phyloP scores from a whole-genome alignment of 35 echinoderm and acorn worm species.

The Lytechinus variegatus region DNA sequence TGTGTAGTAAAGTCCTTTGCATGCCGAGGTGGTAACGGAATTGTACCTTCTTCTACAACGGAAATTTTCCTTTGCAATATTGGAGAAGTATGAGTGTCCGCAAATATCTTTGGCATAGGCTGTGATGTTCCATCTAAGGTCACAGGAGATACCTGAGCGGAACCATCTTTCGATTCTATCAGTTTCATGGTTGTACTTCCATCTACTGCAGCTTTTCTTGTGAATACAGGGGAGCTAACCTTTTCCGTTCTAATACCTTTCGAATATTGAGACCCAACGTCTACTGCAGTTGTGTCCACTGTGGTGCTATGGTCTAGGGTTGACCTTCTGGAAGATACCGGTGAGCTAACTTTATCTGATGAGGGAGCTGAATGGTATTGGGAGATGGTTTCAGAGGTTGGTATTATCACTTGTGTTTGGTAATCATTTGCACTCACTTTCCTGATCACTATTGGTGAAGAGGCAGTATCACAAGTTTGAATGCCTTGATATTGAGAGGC shows the following conservation, averaged over 20 bases:
- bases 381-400: background rate
- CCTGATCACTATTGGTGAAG: background rate
- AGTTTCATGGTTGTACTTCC: background rate
- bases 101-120: background rate
- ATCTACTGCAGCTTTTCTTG: background rate
- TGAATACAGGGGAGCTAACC: constrained; percentile 5
- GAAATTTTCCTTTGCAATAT: background rate
- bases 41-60: background rate
- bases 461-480: background rate
- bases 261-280: background rate
- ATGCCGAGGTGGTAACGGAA: background rate
- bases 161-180: background rate
- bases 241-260: background rate
- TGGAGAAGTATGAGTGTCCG: background rate
- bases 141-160: constrained; percentile 50
- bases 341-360: background rate
- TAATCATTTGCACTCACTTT: background rate
- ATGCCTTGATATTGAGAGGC: background rate
- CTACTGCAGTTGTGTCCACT: background rate
- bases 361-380: background rate
- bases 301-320: background rate
- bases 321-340: background rate
- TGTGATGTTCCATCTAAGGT: constrained; percentile 20
- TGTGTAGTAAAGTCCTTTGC: background rate
- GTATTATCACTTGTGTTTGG: background rate